Percentiles rank a stretch among this genome's conserved stretches.
phyloP scores from a whole-genome alignment of 1,140 invertebrate species.

The Drosophila azteca region DNA sequence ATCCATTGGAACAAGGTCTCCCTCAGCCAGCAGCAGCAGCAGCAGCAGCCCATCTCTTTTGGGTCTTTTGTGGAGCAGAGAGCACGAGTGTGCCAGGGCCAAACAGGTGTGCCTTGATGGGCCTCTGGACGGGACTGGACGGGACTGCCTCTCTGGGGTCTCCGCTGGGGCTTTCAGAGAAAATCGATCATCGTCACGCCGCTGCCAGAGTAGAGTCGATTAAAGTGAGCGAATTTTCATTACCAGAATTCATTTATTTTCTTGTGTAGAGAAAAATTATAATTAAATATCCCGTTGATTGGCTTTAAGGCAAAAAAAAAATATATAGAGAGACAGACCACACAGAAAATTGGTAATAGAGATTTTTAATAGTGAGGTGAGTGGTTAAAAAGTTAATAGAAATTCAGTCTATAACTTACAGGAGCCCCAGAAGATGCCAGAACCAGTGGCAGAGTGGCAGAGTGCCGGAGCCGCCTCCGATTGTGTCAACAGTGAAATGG shows the following conservation, averaged over 20 bases:
- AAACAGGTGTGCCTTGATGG: conserved; percentile 65
- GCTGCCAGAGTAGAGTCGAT: conserved; percentile 59
- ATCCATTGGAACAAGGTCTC: conserved; percentile 67
- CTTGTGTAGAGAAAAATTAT: conserved; percentile 43
- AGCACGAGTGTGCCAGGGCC: conserved; percentile 22
- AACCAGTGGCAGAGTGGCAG: too few relatives aligned
- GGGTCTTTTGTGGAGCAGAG: conserved; percentile 28
- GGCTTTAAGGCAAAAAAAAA: conserved; percentile 29
- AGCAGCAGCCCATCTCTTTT: conserved; percentile 2
- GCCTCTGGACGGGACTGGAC: conserved; percentile 1
- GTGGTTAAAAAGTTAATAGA: too few relatives aligned
- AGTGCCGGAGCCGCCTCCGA: conserved; percentile 11
- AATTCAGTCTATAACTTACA: too few relatives aligned
- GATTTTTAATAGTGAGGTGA: background rate
- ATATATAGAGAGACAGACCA: conserved; percentile 14
- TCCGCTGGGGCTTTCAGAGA: conserved; percentile 22
- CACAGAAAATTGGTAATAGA: conserved; percentile 15
- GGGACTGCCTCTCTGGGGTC: conserved; percentile 5
- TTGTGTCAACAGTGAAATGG: conserved; percentile 50
- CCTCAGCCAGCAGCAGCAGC: conserved; percentile 22
- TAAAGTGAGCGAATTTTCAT: conserved; percentile 75
- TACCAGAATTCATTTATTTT: conserved; percentile 69
- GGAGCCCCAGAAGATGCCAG: too few relatives aligned
- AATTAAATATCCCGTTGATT: conserved; percentile 71
- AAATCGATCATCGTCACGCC: conserved; percentile 79